Conservation (phyloP, 2,888 invertebrate genomes). For the Mythimna albipuncta region DNA sequence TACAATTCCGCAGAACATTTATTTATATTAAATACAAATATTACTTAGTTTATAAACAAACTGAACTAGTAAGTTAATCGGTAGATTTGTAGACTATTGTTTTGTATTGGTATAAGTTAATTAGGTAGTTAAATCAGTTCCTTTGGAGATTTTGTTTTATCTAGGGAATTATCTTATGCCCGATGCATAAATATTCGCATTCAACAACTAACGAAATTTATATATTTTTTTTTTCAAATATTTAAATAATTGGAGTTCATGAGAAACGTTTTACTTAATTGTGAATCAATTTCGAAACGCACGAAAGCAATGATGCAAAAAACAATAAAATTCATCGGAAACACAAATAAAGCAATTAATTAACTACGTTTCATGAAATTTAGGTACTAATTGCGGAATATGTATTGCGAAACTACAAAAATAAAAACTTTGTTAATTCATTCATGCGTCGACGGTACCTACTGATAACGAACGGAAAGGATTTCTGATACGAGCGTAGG, state of each 20-base stretch:
- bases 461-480: constrained; percentile 22
- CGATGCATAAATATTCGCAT: too few relatives aligned
- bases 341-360: constrained; percentile 6
- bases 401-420: constrained; percentile 1
- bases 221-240: neutral
- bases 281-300: neutral
- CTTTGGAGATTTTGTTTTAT: too few relatives aligned
- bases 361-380: constrained; percentile 15
- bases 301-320: constrained; percentile 19
- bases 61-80: too few relatives aligned
- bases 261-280: neutral
- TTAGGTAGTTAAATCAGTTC: too few relatives aligned
- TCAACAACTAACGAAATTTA: neutral
- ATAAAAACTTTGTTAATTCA: constrained; percentile 1
- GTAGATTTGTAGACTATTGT: too few relatives aligned
- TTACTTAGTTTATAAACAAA: too few relatives aligned
- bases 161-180: too few relatives aligned
- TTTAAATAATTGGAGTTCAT: constrained; percentile 1
- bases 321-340: constrained; percentile 12
- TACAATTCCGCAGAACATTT: too few relatives aligned
- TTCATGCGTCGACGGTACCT: neutral
- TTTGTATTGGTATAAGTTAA: too few relatives aligned
- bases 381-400: constrained; percentile 4
- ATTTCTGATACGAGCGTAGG: constrained; percentile 44
- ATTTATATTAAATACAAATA: too few relatives aligned